Evolutionary conservation across 2,888 invertebrate species (phyloP).

Genomic region (Oconnorella tubifera): DNA sequence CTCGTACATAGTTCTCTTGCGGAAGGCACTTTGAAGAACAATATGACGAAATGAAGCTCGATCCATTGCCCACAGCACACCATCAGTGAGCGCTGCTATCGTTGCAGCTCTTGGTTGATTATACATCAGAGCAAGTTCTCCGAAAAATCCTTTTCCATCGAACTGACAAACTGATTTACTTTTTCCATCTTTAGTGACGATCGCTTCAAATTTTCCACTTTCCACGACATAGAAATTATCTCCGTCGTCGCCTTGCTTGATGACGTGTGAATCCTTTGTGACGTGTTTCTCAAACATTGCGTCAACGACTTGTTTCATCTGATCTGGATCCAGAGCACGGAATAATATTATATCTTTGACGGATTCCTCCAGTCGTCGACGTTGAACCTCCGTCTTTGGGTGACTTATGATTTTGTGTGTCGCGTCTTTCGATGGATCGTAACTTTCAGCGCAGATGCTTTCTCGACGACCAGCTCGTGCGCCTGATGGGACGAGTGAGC

Average conservation of each 20-base stretch:
- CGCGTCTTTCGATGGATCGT: conserved; percentile 42
- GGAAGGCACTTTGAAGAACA: conserved; percentile 55
- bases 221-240: conserved; percentile 58
- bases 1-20: conserved; percentile 55
- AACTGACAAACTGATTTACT: conserved; percentile 45
- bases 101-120: conserved; percentile 57
- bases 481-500: not conserved
- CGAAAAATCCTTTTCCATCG: conserved; percentile 54
- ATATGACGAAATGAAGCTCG: conserved; percentile 53
- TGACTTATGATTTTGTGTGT: conserved; percentile 39
- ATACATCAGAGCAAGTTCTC: conserved; percentile 56
- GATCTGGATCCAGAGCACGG: conserved; percentile 51
- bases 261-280: conserved; percentile 50
- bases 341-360: conserved; percentile 53
- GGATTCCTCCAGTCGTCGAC: conserved; percentile 48
- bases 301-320: conserved; percentile 55
- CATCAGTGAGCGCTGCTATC: conserved; percentile 45
- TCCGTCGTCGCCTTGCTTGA: conserved; percentile 55
- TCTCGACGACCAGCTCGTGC: conserved; percentile 49
- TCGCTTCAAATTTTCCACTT: conserved; percentile 51
- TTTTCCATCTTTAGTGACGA: conserved; percentile 41
- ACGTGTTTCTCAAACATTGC: conserved; percentile 56
- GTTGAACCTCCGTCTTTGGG: conserved; percentile 54
- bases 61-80: conserved; percentile 56
- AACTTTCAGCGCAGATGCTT: conserved; percentile 53